Evolutionary conservation across 2,797 vertebrate species (phyloP), one percentile per base, ranked within the genome.

Genomic region (Nannoperca australis): DNA sequence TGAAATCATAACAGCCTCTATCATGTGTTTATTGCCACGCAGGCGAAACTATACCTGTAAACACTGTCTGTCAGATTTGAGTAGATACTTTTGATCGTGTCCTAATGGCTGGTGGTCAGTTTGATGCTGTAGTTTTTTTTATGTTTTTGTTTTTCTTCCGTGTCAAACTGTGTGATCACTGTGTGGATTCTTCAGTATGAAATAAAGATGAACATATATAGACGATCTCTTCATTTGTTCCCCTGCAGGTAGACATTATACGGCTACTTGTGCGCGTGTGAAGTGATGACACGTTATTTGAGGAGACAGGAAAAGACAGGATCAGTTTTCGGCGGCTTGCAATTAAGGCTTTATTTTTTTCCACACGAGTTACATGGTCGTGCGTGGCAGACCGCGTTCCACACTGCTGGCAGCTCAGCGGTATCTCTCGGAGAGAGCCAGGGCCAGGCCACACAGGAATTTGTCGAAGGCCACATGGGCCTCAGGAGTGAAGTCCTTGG

Each of bases 391-490:
- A 27, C n/a, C 40, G 45, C 51, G 3, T 38, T 10, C 8, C n/a
- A 2, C 49, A 0, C 49, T 47, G 20, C 2, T 0, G 6, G 20
- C 65, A 18, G 18, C 76, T 90, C 91, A 98, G 88, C 96, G 95
- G 92, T 97, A 98, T 66, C 83, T 97, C 91, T 96, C 95, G 12
- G 94, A 66, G 66, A 98, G 95, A 85, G 89, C 94, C 12, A 54
- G 83, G 60, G 89, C 10, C 89, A 97, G 6, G 0, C 0, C 1
- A 0, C 12, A 2, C 22, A 98, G 36, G 94, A 97, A 97, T 82
- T 98, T 99, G 84, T 99, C 97, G 58, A 96, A 7, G 42, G 95
- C 78, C 27, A 96, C 90, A 0, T 97, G 95, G 3, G 72, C 73
- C 38, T 94, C 92, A 0, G 96, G 92, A 61, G 88, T 95, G 88